phyloP scores from a whole-genome alignment of 2,888 invertebrate genomes.

The Neoaliturus tenellus region DNA sequence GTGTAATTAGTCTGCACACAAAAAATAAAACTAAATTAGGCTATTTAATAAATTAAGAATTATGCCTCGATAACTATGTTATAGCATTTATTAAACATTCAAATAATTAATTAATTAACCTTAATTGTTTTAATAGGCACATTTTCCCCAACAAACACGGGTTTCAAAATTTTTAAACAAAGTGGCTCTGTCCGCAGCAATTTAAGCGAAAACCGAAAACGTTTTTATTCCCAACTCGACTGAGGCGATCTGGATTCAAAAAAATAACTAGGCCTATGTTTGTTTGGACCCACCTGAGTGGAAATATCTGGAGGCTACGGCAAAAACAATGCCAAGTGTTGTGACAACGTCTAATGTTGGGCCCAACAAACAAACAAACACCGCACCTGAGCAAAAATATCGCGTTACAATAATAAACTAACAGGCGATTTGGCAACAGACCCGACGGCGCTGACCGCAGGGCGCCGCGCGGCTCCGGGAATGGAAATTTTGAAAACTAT shows the following conservation, averaged over 20 bases:
- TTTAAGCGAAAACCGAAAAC: background rate
- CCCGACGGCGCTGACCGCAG: constrained; percentile 16
- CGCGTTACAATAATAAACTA: constrained; percentile 8
- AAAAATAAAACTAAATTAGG: too few relatives aligned
- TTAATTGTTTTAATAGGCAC: too few relatives aligned
- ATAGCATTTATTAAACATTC: too few relatives aligned
- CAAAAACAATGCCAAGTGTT: constrained; percentile 30
- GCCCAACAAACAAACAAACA: constrained; percentile 37
- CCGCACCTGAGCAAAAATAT: constrained; percentile 46
- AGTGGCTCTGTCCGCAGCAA: too few relatives aligned
- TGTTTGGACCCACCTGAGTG: constrained; percentile 19
- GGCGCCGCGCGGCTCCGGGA: too few relatives aligned
- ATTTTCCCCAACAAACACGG: too few relatives aligned
- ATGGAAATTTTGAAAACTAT: too few relatives aligned
- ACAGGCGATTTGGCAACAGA: constrained; percentile 6
- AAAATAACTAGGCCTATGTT: constrained; percentile 33
- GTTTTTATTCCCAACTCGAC: background rate
- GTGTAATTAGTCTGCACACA: too few relatives aligned
- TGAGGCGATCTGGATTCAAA: background rate
- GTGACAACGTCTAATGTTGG: constrained; percentile 25
- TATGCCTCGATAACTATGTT: too few relatives aligned
- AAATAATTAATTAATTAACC: too few relatives aligned
- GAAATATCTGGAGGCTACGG: constrained; percentile 13
- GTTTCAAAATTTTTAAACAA: too few relatives aligned
- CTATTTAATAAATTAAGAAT: too few relatives aligned